phyloP scores from a whole-genome alignment of 2,113 vertebrate species.

The Sinocyclocheilus grahami region DNA sequence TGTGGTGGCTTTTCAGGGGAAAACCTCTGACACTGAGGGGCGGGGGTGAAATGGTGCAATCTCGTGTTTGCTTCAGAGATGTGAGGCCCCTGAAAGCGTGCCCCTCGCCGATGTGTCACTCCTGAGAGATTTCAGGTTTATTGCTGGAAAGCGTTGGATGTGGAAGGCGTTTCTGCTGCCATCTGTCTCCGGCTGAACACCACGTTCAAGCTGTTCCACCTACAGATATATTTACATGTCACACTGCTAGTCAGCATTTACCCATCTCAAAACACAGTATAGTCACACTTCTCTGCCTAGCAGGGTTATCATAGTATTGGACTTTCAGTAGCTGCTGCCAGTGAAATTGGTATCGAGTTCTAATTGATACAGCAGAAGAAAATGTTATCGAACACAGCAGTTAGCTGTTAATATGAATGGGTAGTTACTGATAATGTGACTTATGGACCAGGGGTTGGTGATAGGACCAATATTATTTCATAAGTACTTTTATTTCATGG shows the following conservation, averaged over 20 bases:
- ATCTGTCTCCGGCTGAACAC: constrained; percentile 8
- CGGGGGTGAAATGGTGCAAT: constrained; percentile 6
- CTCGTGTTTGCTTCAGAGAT: not conserved
- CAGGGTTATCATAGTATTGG: too few relatives aligned
- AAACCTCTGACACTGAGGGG: constrained; percentile 13
- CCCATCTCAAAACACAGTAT: not conserved
- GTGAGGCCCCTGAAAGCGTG: too few relatives aligned
- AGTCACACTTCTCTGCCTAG: not conserved
- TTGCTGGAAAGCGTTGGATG: not conserved
- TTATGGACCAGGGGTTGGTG: too few relatives aligned
- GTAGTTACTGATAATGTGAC: too few relatives aligned
- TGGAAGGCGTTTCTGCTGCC: not conserved
- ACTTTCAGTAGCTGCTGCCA: too few relatives aligned
- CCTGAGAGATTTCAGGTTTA: not conserved
- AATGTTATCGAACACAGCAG: too few relatives aligned
- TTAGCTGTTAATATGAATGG: too few relatives aligned
- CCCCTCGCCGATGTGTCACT: not conserved
- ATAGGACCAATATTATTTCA: too few relatives aligned
- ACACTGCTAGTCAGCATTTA: not conserved
- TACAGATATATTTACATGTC: constrained; percentile 19
- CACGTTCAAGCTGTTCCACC: constrained; percentile 20
- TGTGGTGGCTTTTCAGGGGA: constrained; percentile 37
- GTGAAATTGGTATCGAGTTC: too few relatives aligned
- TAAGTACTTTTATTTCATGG: too few relatives aligned
- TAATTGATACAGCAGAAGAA: too few relatives aligned